Evolutionary conservation across 1,140 invertebrate genomes (phyloP), one percentile per base, ranked within the genome.

Genomic region (Neodiprion lecontei): DNA sequence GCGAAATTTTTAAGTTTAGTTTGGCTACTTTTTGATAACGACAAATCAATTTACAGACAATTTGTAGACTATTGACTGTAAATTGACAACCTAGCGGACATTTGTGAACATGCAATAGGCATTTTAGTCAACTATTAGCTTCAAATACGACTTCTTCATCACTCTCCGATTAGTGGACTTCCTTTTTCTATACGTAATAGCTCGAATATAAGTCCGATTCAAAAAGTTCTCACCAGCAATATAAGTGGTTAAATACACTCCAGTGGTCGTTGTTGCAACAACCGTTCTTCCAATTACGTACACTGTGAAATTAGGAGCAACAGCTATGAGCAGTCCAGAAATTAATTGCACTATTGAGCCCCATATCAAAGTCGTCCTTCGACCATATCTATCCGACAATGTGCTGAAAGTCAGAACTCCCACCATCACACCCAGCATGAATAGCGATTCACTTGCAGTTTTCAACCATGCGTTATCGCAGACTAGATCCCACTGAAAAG

Each of bases 341-440:
- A 92, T 85, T 47, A 94, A 89, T 83, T 94, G 93, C 28, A 95
- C 88, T 11, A 94, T 90, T 77, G 94, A 84, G 72, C 92, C 92
- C 73, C 92, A 83, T 80, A 95, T 92, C 83, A 96, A 93, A 78
- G 93, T 92, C 70, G 91, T 90, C 85, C 92, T 92, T 17, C 95
- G 89, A 66, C 95, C 95, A 85, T 89, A 92, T 81, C 93, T 95
- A 84, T 97, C 96, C 1, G 95, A 94, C 70, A 96, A 85, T 76
- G 93, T 91, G 12, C 95, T 95, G 82, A 96, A 94, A 49, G 94
- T 86, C 50, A 96, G 91, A 68, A 94, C 95, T 21, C 95, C 95
- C 76, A 95, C 77, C 80, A 96, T 91, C 66, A 95, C 94, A 73
- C 96, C 96, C 75, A 94, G 85, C 94, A 97, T 96, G 84, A 95